Evolutionary conservation across 1,140 invertebrate species (phyloP), one percentile per base, ranked within the genome.

Genomic region (Micrasema minimum): DNA sequence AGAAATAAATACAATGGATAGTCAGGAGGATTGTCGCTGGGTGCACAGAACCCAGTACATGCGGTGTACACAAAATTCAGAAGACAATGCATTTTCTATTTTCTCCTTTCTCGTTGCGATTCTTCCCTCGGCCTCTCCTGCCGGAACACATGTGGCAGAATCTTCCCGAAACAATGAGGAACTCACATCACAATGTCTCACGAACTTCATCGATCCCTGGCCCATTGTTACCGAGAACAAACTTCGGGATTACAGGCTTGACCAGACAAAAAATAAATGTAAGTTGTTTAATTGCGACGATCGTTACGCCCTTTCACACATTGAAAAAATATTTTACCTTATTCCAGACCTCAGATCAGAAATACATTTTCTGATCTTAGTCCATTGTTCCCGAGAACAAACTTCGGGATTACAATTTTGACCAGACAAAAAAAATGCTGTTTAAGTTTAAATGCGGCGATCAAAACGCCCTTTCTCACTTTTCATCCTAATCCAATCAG

Each of bases 131-230:
- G 16, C 55, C 38, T 41, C 55, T 41, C 55, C 11, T 23, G 48
- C 37, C 55, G 16, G 55, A 43, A 43, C 38, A 31, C 38, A 59
- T 59, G 55, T 59, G 55, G 16, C 35, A 20, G 35, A 59, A 41
- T 59, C 22, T 59, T 43, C 26, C 20, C 11, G 23, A 20, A 46
- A 64, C 59, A 64, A 64, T 64, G 59, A 46, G 43, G 43, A 64
- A 23, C 59, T 64, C 59, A 16, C 59, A 64, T 64, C 59, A 64
- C 59, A 64, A 64, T 46, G 59, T 64, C 59, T 16, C 41, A 46
- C 59, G 59, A 26, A 46, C 59, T 9, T 45, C 59, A 64, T 64
- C 59, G 59, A 64, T 64, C 59, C 11, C 14, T 16, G 1, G 35
- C 16, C 59, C n/a, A 64, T 64, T 64, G 59, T 64, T 43, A 22